These are phyloP conservation scores for Vultur gryphus DNA, from an alignment of 2,797 vertebrate genomes.

Conservation along the genomic window DNA sequence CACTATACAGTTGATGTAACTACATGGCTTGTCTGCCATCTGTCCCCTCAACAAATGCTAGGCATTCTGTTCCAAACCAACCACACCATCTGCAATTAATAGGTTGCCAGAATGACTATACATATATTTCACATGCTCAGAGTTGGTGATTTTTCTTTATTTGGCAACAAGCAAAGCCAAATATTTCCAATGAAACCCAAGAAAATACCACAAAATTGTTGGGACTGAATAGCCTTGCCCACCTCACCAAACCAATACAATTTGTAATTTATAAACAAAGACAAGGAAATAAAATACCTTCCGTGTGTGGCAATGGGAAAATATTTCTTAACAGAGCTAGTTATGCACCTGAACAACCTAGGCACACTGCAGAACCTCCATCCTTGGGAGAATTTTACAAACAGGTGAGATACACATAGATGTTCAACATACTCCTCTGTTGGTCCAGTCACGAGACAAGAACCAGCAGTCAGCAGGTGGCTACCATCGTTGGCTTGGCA, in stretches of 20 bases:
- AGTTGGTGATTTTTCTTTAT: conserved; percentile 28
- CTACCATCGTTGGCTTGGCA: neutral
- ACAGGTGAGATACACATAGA: neutral
- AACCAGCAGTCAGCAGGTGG: neutral
- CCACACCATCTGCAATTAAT: conserved; percentile 51
- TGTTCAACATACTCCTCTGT: fast-evolving
- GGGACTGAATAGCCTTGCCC: neutral
- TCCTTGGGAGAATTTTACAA: neutral
- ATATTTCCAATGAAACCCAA: conserved; percentile 15
- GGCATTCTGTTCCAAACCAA: conserved; percentile 42
- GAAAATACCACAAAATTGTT: neutral
- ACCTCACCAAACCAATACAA: neutral
- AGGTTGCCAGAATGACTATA: conserved; percentile 34
- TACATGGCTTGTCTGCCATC: conserved; percentile 43
- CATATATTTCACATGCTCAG: neutral
- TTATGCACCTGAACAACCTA: neutral
- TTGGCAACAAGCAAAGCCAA: conserved; percentile 39
- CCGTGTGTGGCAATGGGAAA: fast-evolving
- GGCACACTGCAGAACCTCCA: neutral
- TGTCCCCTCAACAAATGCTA: conserved; percentile 24
- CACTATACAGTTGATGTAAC: neutral
- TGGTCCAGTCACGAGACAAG: neutral
- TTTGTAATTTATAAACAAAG: neutral
- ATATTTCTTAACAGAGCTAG: neutral
- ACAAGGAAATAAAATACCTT: neutral